A percentile compares a stretch with the other conserved stretches of the same genome.
Evolutionary conservation across 1,140 invertebrate species (phyloP).

Genomic region (Aphaenogaster rudis): DNA sequence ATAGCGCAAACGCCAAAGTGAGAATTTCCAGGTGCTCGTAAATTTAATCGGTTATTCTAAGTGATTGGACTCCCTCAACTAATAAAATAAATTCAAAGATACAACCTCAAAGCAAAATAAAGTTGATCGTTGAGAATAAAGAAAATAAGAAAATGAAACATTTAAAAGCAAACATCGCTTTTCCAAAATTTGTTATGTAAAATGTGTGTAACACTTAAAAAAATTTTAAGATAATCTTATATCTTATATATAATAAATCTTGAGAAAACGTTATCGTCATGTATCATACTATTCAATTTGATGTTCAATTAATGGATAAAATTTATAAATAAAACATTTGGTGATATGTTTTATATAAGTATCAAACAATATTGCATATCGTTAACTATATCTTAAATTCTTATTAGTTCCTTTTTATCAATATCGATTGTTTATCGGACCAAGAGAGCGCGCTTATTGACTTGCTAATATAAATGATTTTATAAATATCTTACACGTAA

Average conservation of each 20-base stretch:
- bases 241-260: not conserved
- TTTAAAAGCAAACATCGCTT: not conserved
- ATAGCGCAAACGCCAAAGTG: slow-evolving; percentile 36
- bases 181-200: not conserved
- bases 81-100: slow-evolving; percentile 29
- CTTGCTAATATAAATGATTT: slow-evolving; percentile 1
- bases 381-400: not conserved
- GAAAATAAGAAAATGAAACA: not conserved
- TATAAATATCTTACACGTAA: slow-evolving; percentile 16
- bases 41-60: slow-evolving; percentile 15
- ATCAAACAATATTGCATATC: not conserved
- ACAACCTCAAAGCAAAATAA: not conserved
- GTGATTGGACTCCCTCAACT: not conserved
- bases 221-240: not conserved
- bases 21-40: slow-evolving; percentile 1
- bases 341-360: not conserved
- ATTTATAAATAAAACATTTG: not conserved
- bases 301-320: not conserved
- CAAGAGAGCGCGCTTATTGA: not conserved
- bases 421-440: not conserved
- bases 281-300: not conserved
- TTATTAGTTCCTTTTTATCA: not conserved
- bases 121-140: not conserved
- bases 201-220: not conserved
- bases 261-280: not conserved